Conservation (phyloP, 2,797 vertebrate genomes). For the Emydoidea blandingii region DNA sequence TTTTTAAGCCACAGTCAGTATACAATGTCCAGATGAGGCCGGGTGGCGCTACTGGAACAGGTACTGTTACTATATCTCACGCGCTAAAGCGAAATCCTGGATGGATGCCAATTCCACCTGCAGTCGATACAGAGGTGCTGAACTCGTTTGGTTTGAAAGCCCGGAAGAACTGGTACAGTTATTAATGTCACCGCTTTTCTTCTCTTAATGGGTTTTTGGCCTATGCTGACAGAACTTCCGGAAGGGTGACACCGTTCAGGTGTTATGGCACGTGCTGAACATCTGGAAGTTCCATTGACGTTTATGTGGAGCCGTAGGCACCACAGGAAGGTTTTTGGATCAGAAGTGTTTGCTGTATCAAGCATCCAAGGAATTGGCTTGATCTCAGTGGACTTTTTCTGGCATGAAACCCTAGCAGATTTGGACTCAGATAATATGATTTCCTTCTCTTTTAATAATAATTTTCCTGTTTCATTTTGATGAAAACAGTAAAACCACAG, state of each 20-base stretch:
- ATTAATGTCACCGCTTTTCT: background rate
- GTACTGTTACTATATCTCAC: slow-evolving; percentile 15
- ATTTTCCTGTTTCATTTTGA: background rate
- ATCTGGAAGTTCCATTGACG: background rate
- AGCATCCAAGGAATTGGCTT: background rate
- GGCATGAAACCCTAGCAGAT: background rate
- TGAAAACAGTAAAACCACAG: background rate
- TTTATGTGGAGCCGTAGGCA: background rate
- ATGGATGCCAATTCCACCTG: background rate
- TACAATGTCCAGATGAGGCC: slow-evolving; percentile 2
- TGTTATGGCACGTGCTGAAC: background rate
- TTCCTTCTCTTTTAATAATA: background rate
- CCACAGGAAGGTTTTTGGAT: background rate
- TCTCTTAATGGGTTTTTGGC: background rate
- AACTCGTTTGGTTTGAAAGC: slow-evolving; percentile 2
- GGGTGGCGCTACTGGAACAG: slow-evolving; percentile 35
- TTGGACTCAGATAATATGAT: background rate
- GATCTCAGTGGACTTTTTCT: background rate
- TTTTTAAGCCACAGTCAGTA: slow-evolving; percentile 9
- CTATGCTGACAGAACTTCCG: background rate
- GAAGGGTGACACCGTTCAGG: background rate
- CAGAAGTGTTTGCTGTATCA: background rate
- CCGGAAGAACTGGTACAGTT: background rate
- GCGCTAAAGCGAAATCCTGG: background rate
- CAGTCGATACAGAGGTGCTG: slow-evolving; percentile 17